These are phyloP conservation scores for Lasioglossum villosulum DNA, from an alignment of 2,888 invertebrate genomes.

Conservation along the genomic window DNA sequence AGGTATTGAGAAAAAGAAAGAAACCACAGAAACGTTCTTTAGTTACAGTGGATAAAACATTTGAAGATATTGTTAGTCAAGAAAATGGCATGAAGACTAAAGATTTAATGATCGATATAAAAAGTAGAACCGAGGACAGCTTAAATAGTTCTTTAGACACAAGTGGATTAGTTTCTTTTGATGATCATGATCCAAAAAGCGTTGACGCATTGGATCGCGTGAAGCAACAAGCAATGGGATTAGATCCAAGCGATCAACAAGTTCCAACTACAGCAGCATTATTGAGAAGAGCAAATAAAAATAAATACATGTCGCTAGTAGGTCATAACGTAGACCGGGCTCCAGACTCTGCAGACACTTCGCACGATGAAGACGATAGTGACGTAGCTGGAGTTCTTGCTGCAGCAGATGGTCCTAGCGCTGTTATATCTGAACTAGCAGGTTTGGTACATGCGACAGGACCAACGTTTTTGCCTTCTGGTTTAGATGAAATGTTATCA, in stretches of 20 bases:
- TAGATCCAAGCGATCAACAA: conserved; percentile 79
- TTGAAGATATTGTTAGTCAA: conserved; percentile 72
- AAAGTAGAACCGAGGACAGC: conserved; percentile 65
- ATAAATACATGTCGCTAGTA: conserved; percentile 76
- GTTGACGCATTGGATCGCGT: conserved; percentile 79
- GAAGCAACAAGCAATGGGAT: conserved; percentile 78
- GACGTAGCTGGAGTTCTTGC: conserved; percentile 79
- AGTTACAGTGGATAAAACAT: conserved; percentile 66
- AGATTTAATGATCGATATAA: conserved; percentile 66
- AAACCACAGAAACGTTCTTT: conserved; percentile 85
- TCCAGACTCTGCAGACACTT: conserved; percentile 81
- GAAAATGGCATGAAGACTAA: conserved; percentile 70
- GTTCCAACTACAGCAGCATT: conserved; percentile 75
- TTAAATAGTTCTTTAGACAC: conserved; percentile 64
- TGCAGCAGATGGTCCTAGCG: conserved; percentile 78
- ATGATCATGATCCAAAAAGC: conserved; percentile 69
- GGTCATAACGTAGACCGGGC: conserved; percentile 73
- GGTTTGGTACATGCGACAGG: conserved; percentile 83
- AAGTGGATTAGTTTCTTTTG: conserved; percentile 59
- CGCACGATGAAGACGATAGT: conserved; percentile 82
- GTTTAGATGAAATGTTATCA: conserved; percentile 82
- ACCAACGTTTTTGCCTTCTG: conserved; percentile 79
- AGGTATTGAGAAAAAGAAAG: conserved; percentile 88
- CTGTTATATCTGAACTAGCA: conserved; percentile 85
- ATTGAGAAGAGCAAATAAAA: conserved; percentile 75